Evolutionary conservation across 2,113 vertebrate species (phyloP).

Genomic region (Tursiops truncatus): DNA sequence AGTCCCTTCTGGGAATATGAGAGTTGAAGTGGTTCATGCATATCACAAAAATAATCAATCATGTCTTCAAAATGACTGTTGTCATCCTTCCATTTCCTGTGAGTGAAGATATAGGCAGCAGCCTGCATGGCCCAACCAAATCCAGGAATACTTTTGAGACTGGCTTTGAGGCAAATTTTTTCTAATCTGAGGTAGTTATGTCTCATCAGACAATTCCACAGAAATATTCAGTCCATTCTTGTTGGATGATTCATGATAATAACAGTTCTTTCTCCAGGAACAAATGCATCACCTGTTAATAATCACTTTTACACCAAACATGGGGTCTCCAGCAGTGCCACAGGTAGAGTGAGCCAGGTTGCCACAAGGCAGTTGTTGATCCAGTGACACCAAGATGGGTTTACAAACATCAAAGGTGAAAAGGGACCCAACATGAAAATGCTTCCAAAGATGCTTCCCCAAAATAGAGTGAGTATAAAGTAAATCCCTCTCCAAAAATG

Average conservation of each 20-base stretch:
- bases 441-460: slow-evolving; percentile 95
- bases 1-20: slow-evolving; percentile 98
- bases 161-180: slow-evolving; percentile 98
- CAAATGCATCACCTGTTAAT: slow-evolving; percentile 97
- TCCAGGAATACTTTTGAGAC: slow-evolving; percentile 75
- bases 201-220: slow-evolving; percentile 96
- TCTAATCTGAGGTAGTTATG: slow-evolving; percentile 97
- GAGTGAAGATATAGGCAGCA: slow-evolving; percentile 95
- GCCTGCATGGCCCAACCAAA: slow-evolving; percentile 97
- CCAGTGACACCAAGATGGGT: slow-evolving; percentile 95
- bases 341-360: slow-evolving; percentile 95
- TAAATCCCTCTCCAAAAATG: slow-evolving; percentile 93
- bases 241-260: slow-evolving; percentile 99
- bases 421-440: slow-evolving; percentile 94
- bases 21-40: slow-evolving; percentile 95
- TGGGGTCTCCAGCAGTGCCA: slow-evolving; percentile 96
- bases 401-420: slow-evolving; percentile 93
- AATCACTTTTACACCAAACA: slow-evolving; percentile 96
- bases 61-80: slow-evolving; percentile 92
- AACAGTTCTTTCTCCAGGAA: slow-evolving; percentile 95
- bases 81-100: slow-evolving; percentile 95
- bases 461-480: slow-evolving; percentile 92
- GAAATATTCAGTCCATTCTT: slow-evolving; percentile 98
- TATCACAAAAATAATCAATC: slow-evolving; percentile 97
- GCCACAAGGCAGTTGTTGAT: slow-evolving; percentile 93